Percentiles rank a stretch among this genome's conserved stretches.
Conservation (phyloP, 2,797 vertebrate genomes). For the Sebastes cheni region DNA sequence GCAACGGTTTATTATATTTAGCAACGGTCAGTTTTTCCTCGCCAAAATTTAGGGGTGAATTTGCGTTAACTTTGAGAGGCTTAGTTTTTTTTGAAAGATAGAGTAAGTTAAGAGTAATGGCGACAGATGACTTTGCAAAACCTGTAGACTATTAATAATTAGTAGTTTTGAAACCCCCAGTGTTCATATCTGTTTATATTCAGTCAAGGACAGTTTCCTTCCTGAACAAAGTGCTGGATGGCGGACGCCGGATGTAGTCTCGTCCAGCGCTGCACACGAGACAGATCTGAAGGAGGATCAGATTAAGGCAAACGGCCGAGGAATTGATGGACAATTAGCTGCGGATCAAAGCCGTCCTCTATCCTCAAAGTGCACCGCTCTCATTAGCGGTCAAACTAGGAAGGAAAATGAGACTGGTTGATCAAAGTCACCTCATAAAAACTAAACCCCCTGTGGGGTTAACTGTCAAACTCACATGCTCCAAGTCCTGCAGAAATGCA, state of each 20-base stretch:
- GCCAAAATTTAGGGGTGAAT: too few relatives aligned
- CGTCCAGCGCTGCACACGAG: neutral
- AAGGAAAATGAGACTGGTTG: conserved; percentile 16
- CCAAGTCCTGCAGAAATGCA: neutral
- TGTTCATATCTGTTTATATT: neutral
- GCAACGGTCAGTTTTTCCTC: too few relatives aligned
- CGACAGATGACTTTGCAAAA: neutral
- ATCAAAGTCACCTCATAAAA: conserved; percentile 46
- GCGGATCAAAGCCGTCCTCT: conserved; percentile 38
- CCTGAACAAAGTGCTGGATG: neutral
- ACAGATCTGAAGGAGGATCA: conserved; percentile 11
- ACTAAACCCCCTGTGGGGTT: neutral
- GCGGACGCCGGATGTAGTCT: neutral
- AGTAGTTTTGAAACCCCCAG: neutral
- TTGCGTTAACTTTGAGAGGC: too few relatives aligned
- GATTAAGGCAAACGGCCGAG: neutral
- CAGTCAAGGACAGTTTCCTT: neutral
- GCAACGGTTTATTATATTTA: too few relatives aligned
- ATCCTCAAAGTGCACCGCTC: conserved; percentile 3
- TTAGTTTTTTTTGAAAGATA: neutral
- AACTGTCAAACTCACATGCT: neutral
- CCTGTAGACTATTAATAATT: neutral
- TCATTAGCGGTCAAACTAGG: conserved; percentile 34
- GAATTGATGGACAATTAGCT: conserved; percentile 23
- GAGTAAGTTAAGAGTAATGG: neutral